A percentile compares a stretch with the other conserved stretches of the same genome.
Evolutionary conservation across 2,888 invertebrate genomes (phyloP).

Genomic region (Cepaea hortensis): DNA sequence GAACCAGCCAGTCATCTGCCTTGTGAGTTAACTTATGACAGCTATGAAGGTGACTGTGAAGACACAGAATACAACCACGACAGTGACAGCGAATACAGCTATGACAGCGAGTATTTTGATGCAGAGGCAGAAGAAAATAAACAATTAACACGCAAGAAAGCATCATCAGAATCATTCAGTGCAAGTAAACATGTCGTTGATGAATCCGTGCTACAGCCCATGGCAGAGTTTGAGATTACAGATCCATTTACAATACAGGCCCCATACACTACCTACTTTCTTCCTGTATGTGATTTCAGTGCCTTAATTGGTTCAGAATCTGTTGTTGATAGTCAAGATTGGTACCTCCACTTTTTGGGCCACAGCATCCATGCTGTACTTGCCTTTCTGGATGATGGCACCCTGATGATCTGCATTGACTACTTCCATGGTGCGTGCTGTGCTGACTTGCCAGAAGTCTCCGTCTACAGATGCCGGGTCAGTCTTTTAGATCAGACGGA

Average conservation of each 20-base stretch:
- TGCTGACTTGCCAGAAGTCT: conserved; percentile 19
- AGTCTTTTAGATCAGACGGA: conserved; percentile 4
- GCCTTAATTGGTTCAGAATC: neutral
- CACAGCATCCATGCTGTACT: conserved; percentile 28
- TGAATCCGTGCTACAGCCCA: neutral
- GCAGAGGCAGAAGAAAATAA: conserved; percentile 7
- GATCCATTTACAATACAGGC: neutral
- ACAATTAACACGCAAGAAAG: neutral
- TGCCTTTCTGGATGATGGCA: neutral
- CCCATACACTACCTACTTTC: neutral
- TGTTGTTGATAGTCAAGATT: conserved; percentile 13
- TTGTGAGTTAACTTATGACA: neutral
- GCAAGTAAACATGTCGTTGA: neutral
- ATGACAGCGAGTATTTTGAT: conserved; percentile 14
- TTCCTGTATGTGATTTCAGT: neutral
- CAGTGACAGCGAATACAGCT: neutral
- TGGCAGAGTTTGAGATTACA: neutral
- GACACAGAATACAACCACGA: neutral
- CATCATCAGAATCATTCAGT: neutral
- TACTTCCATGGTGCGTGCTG: neutral
- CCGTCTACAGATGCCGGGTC: conserved; percentile 9
- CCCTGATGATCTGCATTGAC: conserved; percentile 7
- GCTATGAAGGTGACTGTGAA: neutral
- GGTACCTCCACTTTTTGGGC: conserved; percentile 28
- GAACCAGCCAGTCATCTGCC: neutral